Evolutionary conservation across 2,888 invertebrate genomes (phyloP).

Genomic region (Drosophila prolongata): DNA sequence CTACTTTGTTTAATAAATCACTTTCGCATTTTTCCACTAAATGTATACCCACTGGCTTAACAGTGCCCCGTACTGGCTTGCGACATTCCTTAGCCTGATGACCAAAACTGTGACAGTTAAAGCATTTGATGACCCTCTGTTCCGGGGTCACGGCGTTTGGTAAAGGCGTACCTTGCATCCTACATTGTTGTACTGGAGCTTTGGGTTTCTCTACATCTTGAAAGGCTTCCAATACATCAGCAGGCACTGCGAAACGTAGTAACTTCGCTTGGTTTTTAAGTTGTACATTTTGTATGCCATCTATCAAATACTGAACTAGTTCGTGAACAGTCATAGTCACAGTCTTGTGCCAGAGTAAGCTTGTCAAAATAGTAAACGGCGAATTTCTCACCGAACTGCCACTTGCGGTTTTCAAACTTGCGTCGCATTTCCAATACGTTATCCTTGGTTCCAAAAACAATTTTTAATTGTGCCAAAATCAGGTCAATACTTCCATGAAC

Average conservation of each 20-base stretch:
- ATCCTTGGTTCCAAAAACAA: neutral
- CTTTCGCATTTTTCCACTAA: too few relatives aligned
- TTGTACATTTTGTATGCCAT: neutral
- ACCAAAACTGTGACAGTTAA: neutral
- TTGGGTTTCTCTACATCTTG: conserved; percentile 1
- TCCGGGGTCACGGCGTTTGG: neutral
- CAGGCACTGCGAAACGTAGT: neutral
- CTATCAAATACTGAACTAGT: neutral
- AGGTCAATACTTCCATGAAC: neutral
- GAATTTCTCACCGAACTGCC: neutral
- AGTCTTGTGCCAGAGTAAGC: neutral
- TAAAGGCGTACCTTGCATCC: neutral
- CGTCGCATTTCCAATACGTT: conserved; percentile 2
- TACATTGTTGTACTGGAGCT: neutral
- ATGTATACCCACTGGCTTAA: too few relatives aligned
- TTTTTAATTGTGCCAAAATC: conserved; percentile 1
- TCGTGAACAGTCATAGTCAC: neutral
- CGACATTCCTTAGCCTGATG: too few relatives aligned
- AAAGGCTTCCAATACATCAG: conserved; percentile 1
- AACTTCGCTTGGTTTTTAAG: neutral
- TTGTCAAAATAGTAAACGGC: neutral
- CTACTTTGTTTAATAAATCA: too few relatives aligned
- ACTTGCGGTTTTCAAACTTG: neutral
- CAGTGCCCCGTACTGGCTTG: too few relatives aligned
- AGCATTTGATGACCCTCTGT: neutral